phyloP scores from a whole-genome alignment of 2,113 vertebrate species.

The Thunnus thynnus region DNA sequence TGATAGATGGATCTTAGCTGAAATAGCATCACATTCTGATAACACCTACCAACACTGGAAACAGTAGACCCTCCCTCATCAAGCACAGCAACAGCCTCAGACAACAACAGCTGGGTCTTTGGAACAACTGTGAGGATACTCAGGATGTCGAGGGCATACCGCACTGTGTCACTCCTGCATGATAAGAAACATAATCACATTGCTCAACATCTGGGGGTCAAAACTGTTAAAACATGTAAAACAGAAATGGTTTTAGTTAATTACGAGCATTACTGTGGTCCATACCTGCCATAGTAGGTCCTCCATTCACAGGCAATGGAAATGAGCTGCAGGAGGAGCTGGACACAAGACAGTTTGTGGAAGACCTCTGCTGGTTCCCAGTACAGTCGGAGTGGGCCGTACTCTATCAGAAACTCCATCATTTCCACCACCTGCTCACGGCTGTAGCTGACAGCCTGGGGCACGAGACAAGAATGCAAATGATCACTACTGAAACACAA shows the following conservation, averaged over 20 bases:
- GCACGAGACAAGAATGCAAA: background rate
- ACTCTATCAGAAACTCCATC: slow-evolving; percentile 99
- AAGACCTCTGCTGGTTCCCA: slow-evolving; percentile 99
- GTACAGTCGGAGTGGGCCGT: slow-evolving; percentile 93
- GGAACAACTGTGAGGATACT: slow-evolving; percentile 98
- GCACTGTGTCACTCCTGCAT: slow-evolving; percentile 95
- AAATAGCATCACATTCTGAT: background rate
- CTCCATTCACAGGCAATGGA: slow-evolving; percentile 99
- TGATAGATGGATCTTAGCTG: background rate
- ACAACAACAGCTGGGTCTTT: slow-evolving; percentile 95
- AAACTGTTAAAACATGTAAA: background rate
- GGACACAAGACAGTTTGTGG: slow-evolving; percentile 96
- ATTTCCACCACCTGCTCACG: slow-evolving; percentile 99
- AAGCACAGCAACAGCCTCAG: slow-evolving; percentile 94
- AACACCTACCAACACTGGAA: slow-evolving; percentile 93
- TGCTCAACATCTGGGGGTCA: background rate
- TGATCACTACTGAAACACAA: background rate
- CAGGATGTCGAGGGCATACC: slow-evolving; percentile 96
- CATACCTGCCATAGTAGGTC: slow-evolving; percentile 97
- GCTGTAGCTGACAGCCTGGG: slow-evolving; percentile 94
- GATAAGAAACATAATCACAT: slow-evolving; percentile 37
- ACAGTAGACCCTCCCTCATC: slow-evolving; percentile 94
- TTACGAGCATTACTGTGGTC: background rate
- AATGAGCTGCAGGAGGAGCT: slow-evolving; percentile 97
- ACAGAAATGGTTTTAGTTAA: background rate